A percentile compares a stretch with the other conserved stretches of the same genome.
Evolutionary conservation across 2,888 invertebrate genomes (phyloP).

Genomic region (Frankliniella fusca): DNA sequence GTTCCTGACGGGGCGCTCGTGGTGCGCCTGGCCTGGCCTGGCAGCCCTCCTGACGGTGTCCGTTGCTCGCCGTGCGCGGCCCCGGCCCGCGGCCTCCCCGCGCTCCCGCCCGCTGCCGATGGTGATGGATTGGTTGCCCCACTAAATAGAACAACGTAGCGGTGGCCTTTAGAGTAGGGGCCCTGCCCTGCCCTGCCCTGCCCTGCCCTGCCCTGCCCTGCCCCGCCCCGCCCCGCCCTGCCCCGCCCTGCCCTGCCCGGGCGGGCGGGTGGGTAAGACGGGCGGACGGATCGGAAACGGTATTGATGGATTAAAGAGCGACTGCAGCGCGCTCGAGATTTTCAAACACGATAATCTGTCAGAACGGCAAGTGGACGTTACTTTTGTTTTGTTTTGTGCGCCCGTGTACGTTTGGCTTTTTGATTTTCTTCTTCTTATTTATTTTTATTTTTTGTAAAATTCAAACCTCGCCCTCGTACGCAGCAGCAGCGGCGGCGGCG

Average conservation of each 20-base stretch:
- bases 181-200: not conserved
- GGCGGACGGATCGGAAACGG: not conserved
- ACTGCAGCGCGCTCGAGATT: not conserved
- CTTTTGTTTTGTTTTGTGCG: not conserved
- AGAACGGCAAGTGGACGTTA: not conserved
- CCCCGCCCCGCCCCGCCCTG: not conserved
- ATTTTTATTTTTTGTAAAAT: not conserved
- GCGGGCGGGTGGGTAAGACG: too few species aligned
- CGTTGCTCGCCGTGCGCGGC: too few species aligned
- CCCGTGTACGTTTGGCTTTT: too few species aligned
- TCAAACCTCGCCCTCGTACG: not conserved
- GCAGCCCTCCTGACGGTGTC: too few species aligned
- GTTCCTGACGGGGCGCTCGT: not conserved
- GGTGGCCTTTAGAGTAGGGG: too few species aligned
- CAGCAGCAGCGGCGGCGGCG: not conserved
- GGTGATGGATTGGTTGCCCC: too few species aligned
- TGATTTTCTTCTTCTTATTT: too few species aligned
- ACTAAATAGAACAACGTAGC: too few species aligned
- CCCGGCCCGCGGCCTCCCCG: too few species aligned
- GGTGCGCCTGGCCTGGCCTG: too few species aligned
- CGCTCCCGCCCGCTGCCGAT: too few species aligned
- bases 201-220: not conserved
- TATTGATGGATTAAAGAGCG: conserved; percentile 8
- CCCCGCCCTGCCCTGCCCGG: not conserved
- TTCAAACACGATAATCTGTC: conserved; percentile 13